phyloP scores from a whole-genome alignment of 2,797 vertebrate species.

The Diplodus sargus region DNA sequence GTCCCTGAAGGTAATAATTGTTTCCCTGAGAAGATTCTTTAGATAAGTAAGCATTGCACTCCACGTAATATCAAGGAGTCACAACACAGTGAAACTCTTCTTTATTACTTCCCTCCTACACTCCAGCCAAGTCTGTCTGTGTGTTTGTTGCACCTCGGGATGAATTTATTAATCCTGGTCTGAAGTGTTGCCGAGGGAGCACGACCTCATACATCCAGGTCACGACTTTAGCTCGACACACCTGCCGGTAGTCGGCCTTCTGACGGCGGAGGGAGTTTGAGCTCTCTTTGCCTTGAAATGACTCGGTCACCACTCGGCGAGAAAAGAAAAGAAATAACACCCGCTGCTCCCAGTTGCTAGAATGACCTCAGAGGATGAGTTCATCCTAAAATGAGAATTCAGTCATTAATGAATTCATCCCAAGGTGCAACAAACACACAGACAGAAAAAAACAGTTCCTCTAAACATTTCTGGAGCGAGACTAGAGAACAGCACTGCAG shows the following conservation, averaged over 20 bases:
- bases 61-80: slow-evolving; percentile 14
- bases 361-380: not conserved
- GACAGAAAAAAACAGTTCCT: no score
- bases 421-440: no score
- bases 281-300: not conserved
- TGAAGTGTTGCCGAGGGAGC: slow-evolving; percentile 31
- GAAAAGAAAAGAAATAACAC: not conserved
- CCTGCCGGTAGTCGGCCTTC: slow-evolving; percentile 19
- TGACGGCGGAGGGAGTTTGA: slow-evolving; percentile 1
- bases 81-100: slow-evolving; percentile 24
- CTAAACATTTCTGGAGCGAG: no score
- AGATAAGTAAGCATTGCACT: slow-evolving; percentile 11
- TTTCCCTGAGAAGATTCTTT: slow-evolving; percentile 12
- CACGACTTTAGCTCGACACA: slow-evolving; percentile 11
- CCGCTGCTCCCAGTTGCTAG: slow-evolving; percentile 1
- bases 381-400: not conserved
- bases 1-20: not conserved
- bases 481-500: no score
- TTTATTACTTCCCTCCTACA: slow-evolving; percentile 6
- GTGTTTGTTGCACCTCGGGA: slow-evolving; percentile 8
- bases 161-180: slow-evolving; percentile 43
- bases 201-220: slow-evolving; percentile 37
- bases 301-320: slow-evolving; percentile 11
- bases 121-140: not conserved
- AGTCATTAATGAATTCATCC: no score